Base-by-base conservation (phyloP, 1,140 invertebrate genomes). In the Bicyclus anynana region DNA sequence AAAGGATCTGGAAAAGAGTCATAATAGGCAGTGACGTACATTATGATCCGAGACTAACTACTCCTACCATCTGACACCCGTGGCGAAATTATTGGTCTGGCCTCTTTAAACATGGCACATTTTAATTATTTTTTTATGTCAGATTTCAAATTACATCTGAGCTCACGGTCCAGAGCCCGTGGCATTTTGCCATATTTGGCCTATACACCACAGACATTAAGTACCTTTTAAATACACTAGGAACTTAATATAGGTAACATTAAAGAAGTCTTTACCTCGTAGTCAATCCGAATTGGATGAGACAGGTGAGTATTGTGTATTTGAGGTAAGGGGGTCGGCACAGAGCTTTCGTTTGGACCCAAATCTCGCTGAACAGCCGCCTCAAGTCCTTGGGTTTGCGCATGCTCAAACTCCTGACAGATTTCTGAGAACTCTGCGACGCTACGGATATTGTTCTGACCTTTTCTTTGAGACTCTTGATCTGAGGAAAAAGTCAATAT, bases 261-360 rank as follows among this genome's bases (percentile, higher is more conserved):
- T 17, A 10, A 50, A 35, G 18, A 4, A 46, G 9, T 46, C 1
- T 20, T 84, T 86, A 93, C 92, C 92, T 92, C 14, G 93, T 93
- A 18, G 93, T 94, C 33, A 94, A 83, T 17, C 94, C 93, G 67
- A 94, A 94, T 71, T 94, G 93, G 66, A 95, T 94, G 2, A 91
- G 85, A 72, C 93, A 94, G 2, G 93, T 93, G 18, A 94, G 89
- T n/a, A 93, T 69, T 5, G 93, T 94, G 68, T 94, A 93, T 66
- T 91, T 91, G 38, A 93, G 86, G 80, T 94, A 92, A 1, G 93
- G 93, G 3, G 92, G 90, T 64, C 89, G 91, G 77, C 93, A 94
- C 5, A 95, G 82, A 4, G 91, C 90, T 64, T 92, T 92, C 10
- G 93, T 94, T 65, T 94, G 91, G 33, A 89, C 87, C 91, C 91